phyloP scores from a whole-genome alignment of 1,140 invertebrate genomes.

The Procambarus clarkii region DNA sequence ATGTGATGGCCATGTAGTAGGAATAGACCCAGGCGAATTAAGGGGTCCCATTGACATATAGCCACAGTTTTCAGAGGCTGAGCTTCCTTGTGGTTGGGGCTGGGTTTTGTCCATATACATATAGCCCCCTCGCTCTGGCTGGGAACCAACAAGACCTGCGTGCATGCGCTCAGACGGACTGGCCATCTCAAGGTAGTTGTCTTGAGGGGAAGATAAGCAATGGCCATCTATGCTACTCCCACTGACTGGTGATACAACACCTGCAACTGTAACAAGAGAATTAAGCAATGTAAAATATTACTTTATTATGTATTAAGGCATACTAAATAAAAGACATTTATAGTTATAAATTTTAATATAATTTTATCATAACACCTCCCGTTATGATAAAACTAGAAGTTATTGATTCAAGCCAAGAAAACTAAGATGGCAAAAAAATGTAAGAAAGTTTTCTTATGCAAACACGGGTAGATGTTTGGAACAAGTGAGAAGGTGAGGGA shows the following conservation, averaged over 20 bases:
- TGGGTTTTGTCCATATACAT: constrained; percentile 36
- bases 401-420: too few relatives aligned
- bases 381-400: too few relatives aligned
- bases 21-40: constrained; percentile 50
- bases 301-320: too few relatives aligned
- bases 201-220: constrained; percentile 51
- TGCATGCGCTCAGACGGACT: constrained; percentile 30
- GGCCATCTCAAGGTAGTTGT: constrained; percentile 45
- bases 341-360: too few relatives aligned
- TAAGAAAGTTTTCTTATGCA: too few relatives aligned
- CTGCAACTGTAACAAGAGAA: neutral
- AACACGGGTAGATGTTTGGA: too few relatives aligned
- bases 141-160: neutral
- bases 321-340: too few relatives aligned
- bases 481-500: too few relatives aligned
- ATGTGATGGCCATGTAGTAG: constrained; percentile 49
- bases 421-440: too few relatives aligned
- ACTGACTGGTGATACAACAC: constrained; percentile 57
- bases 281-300: too few relatives aligned
- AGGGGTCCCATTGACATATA: constrained; percentile 54
- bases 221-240: constrained; percentile 47
- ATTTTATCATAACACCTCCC: too few relatives aligned
- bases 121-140: constrained; percentile 29
- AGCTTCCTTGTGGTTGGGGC: constrained; percentile 13
- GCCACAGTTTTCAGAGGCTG: constrained; percentile 37